Base-by-base conservation (phyloP, 2,113 vertebrate genomes). In the Indicator indicator region DNA sequence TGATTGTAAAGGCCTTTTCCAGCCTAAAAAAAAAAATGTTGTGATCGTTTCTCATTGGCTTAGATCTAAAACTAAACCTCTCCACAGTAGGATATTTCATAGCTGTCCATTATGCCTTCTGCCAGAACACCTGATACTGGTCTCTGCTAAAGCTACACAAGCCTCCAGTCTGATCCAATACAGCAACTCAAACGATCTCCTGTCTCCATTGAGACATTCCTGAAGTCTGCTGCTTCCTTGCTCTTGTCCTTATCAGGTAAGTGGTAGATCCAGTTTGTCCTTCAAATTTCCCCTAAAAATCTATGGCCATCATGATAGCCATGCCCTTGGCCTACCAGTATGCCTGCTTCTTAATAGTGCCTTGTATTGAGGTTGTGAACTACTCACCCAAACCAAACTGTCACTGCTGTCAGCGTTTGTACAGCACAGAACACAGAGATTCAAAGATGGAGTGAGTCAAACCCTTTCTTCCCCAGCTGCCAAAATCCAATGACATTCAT, bases 301-400 rank as follows among this genome's bases (percentile, higher is more conserved):
- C 67, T 52, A 13, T 11, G 12, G 19, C 36, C 2, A 3, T 60
- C 48, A 24, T 0, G 0, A 60, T 21, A 75, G 42, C n/a, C 36
- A 74, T 32, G 28, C 3, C 4, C 36, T 36, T 94, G 30, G 68
- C 38, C 62, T 55, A 11, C 24, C n/a, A 52, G 10, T 18, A 36
- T 3, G 32, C 21, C 23, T 48, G 28, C 30, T 32, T 67, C 28
- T 46, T 73, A n/a, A 36, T 21, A 68, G 44, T n/a, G 19, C 19
- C 16, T 72, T 0, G 0, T 27, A 24, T 5, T 83, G 23, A 48
- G 55, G 65, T 28, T 58, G 44, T 11, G 28, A 42, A 52, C 10
- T 84, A 16, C 56, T 54, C 1, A 2, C 63, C 12, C 70, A 64
- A 46, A 92, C 68, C n/a, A 77, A 91, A 44, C 16, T 27, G 28